These are phyloP conservation scores for Acanthiza pusilla DNA, from an alignment of 2,797 vertebrate species.

Conservation along the genomic window DNA sequence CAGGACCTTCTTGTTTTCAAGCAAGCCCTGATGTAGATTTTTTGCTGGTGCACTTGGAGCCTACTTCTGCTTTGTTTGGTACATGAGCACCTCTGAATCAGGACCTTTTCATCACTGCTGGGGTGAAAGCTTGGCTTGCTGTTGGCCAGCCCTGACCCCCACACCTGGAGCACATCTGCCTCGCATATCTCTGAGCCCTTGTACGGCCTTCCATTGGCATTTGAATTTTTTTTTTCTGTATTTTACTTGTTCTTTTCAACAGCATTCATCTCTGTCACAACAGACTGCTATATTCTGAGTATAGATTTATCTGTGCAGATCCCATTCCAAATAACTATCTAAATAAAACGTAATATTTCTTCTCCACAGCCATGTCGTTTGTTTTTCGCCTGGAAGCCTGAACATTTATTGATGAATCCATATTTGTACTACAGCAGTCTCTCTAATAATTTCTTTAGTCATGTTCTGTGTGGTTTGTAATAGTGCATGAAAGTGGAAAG, in stretches of 20 bases:
- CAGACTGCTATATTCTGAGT: slow-evolving; percentile 36
- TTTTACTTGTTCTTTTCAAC: slow-evolving; percentile 41
- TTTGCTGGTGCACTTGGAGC: neutral
- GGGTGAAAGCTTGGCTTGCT: neutral
- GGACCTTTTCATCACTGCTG: neutral
- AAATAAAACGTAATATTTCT: slow-evolving; percentile 57
- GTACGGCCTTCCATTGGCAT: neutral
- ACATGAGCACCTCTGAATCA: neutral
- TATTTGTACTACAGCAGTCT: slow-evolving; percentile 54
- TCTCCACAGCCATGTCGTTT: slow-evolving; percentile 10
- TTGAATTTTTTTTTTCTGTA: neutral
- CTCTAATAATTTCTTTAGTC: slow-evolving; percentile 56
- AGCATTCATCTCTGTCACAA: slow-evolving; percentile 60
- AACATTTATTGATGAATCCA: slow-evolving; percentile 69
- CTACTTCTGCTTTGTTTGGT: neutral
- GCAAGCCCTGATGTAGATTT: neutral
- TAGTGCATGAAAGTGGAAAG: slow-evolving; percentile 48
- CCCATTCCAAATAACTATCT: slow-evolving; percentile 60
- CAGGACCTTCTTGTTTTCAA: neutral
- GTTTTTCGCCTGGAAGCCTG: slow-evolving; percentile 51
- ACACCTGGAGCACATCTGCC: neutral
- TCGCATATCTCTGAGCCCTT: neutral
- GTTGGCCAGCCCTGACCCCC: neutral
- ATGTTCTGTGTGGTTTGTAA: slow-evolving; percentile 52
- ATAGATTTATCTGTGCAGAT: slow-evolving; percentile 66